Conservation (phyloP, 2,797 vertebrate species). For the Crossoptilon crossoptilon region DNA sequence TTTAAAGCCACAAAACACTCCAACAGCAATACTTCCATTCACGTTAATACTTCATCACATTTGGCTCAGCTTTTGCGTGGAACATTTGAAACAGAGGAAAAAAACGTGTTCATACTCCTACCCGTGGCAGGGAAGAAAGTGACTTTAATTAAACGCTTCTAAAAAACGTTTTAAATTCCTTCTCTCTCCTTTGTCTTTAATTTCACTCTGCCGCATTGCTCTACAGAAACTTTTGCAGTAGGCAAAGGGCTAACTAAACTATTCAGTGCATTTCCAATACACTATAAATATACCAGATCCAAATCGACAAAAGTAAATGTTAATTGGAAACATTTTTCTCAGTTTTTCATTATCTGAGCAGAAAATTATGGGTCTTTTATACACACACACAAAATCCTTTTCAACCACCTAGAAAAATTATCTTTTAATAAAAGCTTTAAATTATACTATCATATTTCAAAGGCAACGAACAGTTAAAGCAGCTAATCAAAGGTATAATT, state of each 20-base stretch:
- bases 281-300: not conserved
- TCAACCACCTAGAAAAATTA: constrained; percentile 73
- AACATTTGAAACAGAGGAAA: not conserved
- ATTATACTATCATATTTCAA: constrained; percentile 86
- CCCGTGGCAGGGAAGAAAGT: not conserved
- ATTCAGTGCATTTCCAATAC: not conserved
- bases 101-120: constrained; percentile 19
- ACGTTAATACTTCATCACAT: constrained; percentile 50
- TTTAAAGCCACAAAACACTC: not conserved
- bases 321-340: constrained; percentile 70
- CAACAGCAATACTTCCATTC: constrained; percentile 34
- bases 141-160: not conserved
- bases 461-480: constrained; percentile 75
- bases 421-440: constrained; percentile 81
- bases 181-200: not conserved
- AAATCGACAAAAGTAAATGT: constrained; percentile 22
- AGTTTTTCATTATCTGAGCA: constrained; percentile 59
- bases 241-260: not conserved
- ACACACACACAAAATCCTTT: constrained; percentile 69
- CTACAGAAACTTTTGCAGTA: not conserved
- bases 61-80: constrained; percentile 29
- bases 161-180: not conserved
- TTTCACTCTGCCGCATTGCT: not conserved
- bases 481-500: constrained; percentile 84
- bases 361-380: constrained; percentile 61